Percentiles rank a stretch among this genome's conserved stretches.
Evolutionary conservation across 2,797 vertebrate genomes (phyloP).

Genomic region (Spinus olivaceus): DNA sequence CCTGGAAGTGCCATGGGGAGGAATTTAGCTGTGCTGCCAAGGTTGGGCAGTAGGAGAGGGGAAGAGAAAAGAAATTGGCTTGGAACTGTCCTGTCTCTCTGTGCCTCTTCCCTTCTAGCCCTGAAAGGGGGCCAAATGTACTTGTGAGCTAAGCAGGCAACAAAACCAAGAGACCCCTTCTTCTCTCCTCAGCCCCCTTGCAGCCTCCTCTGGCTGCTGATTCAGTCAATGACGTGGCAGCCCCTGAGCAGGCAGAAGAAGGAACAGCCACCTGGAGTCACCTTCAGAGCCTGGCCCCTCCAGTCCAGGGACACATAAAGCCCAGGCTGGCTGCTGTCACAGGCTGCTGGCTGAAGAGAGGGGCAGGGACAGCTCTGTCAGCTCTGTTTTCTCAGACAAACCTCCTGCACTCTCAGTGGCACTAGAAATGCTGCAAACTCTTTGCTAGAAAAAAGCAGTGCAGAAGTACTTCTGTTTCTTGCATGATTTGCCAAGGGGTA

Average conservation of each 20-base stretch:
- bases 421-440: not conserved
- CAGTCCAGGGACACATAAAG: accelerated
- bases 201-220: not conserved
- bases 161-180: not conserved
- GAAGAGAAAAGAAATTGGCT: not conserved
- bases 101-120: not conserved
- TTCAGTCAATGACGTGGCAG: not conserved
- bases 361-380: not conserved
- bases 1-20: not conserved
- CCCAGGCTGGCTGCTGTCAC: not conserved
- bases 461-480: not conserved
- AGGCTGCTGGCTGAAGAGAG: not conserved
- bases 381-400: not conserved
- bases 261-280: not conserved
- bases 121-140: not conserved
- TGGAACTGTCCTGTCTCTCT: not conserved
- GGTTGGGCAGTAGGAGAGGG: not conserved
- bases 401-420: not conserved
- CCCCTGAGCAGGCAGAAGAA: not conserved
- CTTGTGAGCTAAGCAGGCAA: not conserved
- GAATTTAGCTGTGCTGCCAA: not conserved
- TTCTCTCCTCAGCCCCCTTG: not conserved
- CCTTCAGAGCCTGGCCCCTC: not conserved
- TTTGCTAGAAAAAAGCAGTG: not conserved
- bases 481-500: not conserved